phyloP scores from a whole-genome alignment of 2,888 invertebrate species.

The Gastracanthus pulcherrimus region DNA sequence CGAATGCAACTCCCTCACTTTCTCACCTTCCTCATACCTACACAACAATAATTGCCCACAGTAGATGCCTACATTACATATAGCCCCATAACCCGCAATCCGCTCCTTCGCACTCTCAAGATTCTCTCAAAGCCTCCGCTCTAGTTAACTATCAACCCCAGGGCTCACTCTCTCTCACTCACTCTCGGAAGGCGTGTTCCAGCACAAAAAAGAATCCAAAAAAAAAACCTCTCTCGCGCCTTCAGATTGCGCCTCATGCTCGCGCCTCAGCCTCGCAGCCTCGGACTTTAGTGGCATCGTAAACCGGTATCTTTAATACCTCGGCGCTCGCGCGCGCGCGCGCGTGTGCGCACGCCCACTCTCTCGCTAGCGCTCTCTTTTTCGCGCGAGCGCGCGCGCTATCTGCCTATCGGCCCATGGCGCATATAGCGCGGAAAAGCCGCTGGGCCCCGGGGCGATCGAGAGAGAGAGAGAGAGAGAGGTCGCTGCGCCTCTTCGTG shows the following conservation, averaged over 20 bases:
- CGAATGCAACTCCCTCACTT: too few relatives aligned
- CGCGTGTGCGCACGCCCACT: constrained; percentile 61
- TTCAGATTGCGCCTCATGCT: constrained; percentile 14
- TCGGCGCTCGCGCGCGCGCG: constrained; percentile 66
- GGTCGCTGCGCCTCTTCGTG: constrained; percentile 16
- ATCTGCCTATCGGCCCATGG: constrained; percentile 76
- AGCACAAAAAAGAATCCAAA: background rate
- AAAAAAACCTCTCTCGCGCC: constrained; percentile 26
- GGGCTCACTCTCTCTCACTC: background rate
- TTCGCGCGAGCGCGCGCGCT: constrained; percentile 61
- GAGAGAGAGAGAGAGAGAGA: background rate
- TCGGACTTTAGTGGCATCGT: constrained; percentile 74
- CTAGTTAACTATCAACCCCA: background rate
- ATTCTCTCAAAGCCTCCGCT: background rate
- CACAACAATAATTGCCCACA: background rate
- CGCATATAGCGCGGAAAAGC: constrained; percentile 71
- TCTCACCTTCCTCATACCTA: too few relatives aligned
- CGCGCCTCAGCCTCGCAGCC: too few relatives aligned
- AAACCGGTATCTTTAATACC: constrained; percentile 75
- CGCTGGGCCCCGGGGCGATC: constrained; percentile 12
- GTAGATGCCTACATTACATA: background rate
- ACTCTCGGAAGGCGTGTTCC: constrained; percentile 7
- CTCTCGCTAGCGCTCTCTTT: constrained; percentile 36
- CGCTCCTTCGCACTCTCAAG: background rate
- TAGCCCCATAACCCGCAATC: too few relatives aligned